These are phyloP conservation scores for Emmelina monodactyla DNA, from an alignment of 2,888 invertebrate genomes.

Conservation along the genomic window DNA sequence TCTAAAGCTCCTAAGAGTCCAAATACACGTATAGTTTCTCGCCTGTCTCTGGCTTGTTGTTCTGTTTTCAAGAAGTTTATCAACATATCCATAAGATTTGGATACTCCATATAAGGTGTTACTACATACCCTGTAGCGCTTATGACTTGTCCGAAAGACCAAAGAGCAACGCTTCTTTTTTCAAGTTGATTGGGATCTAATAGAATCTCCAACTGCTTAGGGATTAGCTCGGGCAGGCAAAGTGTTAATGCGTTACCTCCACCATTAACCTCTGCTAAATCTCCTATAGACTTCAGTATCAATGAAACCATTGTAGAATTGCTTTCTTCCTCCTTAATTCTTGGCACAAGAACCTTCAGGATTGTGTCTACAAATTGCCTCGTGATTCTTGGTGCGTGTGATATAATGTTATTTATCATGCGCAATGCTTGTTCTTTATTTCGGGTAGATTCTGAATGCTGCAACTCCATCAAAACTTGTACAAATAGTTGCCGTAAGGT, in stretches of 20 bases:
- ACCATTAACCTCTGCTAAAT: slow-evolving; percentile 90
- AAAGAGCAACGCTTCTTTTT: slow-evolving; percentile 92
- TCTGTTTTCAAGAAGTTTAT: slow-evolving; percentile 95
- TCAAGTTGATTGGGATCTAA: slow-evolving; percentile 93
- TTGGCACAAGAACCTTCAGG: slow-evolving; percentile 87
- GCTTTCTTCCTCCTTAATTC: slow-evolving; percentile 85
- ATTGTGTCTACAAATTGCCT: slow-evolving; percentile 96
- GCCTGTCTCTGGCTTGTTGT: slow-evolving; percentile 83
- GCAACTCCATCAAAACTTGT: slow-evolving; percentile 90
- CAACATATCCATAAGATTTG: slow-evolving; percentile 88
- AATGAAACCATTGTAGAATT: slow-evolving; percentile 92
- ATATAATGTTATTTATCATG: slow-evolving; percentile 94
- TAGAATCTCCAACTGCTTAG: slow-evolving; percentile 90
- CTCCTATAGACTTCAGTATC: slow-evolving; percentile 92
- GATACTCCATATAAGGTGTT: slow-evolving; percentile 93
- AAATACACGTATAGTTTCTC: slow-evolving; percentile 92
- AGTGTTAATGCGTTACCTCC: slow-evolving; percentile 86
- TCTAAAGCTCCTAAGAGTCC: slow-evolving; percentile 96
- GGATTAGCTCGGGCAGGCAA: slow-evolving; percentile 88
- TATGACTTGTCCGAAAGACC: slow-evolving; percentile 95
- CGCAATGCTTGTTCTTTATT: slow-evolving; percentile 96
- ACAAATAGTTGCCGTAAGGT: slow-evolving; percentile 90
- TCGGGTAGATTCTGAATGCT: slow-evolving; percentile 92
- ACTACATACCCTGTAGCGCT: slow-evolving; percentile 97
- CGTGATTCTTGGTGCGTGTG: slow-evolving; percentile 92